These are phyloP conservation scores for Schlechtendalia chinensis DNA, from an alignment of 1,140 invertebrate species.

Conservation along the genomic window DNA sequence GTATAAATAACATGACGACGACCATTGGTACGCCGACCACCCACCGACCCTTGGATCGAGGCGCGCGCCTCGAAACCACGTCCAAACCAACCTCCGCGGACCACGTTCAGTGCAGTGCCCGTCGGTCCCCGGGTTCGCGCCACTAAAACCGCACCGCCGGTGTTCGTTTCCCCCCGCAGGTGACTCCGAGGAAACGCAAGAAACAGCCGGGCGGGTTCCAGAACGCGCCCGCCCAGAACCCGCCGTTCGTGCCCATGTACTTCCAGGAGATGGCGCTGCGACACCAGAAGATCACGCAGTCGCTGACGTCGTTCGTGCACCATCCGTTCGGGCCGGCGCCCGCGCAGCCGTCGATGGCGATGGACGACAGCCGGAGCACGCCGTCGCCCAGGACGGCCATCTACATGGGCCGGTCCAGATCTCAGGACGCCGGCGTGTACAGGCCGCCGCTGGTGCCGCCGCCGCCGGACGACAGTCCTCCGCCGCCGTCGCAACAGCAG, in stretches of 20 bases:
- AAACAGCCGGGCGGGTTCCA: conserved; percentile 79
- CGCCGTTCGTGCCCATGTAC: conserved; percentile 71
- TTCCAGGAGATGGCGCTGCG: conserved; percentile 62
- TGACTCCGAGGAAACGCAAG: conserved; percentile 75
- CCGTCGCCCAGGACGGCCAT: conserved; percentile 27
- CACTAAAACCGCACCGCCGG: too few relatives aligned
- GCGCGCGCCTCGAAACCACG: too few relatives aligned
- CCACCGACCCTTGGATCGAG: too few relatives aligned
- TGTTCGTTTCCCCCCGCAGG: conserved; percentile 55
- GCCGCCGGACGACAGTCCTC: conserved; percentile 50
- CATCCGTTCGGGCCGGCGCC: conserved; percentile 56
- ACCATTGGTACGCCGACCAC: too few relatives aligned
- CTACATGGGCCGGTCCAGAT: conserved; percentile 51
- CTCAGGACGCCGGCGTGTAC: conserved; percentile 39
- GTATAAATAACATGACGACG: too few relatives aligned
- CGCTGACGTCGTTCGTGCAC: conserved; percentile 18
- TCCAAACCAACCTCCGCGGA: too few relatives aligned
- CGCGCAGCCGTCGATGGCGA: not conserved
- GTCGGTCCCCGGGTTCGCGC: too few relatives aligned
- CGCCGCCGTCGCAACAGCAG: conserved; percentile 5
- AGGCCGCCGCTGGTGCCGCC: conserved; percentile 54
- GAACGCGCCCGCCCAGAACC: conserved; percentile 79
- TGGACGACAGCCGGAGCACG: conserved; percentile 22
- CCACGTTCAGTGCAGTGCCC: too few relatives aligned
- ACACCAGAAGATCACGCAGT: conserved; percentile 53